Conservation (phyloP, 2,888 invertebrate genomes). For the Cosmopolites sordidus region DNA sequence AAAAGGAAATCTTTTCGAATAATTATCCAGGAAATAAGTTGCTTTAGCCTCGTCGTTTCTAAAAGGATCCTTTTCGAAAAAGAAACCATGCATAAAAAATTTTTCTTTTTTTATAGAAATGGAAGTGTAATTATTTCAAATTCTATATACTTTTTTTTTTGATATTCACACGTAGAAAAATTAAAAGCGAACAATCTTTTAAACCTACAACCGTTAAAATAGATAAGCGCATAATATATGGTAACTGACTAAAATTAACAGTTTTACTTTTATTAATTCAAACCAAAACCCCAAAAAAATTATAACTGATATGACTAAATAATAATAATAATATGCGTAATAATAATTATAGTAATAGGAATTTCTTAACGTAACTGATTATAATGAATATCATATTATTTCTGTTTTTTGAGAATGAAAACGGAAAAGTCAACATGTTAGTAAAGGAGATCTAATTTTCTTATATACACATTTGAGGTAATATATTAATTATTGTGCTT, state of each 20-base stretch:
- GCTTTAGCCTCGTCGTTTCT: too few relatives aligned
- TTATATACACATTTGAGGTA: constrained; percentile 29
- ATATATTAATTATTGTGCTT: constrained; percentile 33
- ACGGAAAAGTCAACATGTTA: too few relatives aligned
- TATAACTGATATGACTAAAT: constrained; percentile 30
- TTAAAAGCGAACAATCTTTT: background rate
- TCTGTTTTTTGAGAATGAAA: background rate
- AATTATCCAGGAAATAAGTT: too few relatives aligned
- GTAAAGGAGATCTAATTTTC: constrained; percentile 23
- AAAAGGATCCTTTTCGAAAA: too few relatives aligned
- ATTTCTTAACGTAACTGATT: background rate
- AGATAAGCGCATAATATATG: constrained; percentile 38
- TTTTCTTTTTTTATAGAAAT: background rate
- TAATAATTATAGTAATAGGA: constrained; percentile 23
- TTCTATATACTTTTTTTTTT: background rate
- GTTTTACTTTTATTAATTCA: constrained; percentile 12
- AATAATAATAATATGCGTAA: constrained; percentile 34
- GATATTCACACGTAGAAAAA: background rate
- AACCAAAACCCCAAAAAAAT: constrained; percentile 18
- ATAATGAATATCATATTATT: background rate
- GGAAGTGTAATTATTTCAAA: background rate
- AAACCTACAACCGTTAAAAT: constrained; percentile 30
- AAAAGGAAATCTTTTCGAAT: constrained; percentile 1
- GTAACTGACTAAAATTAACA: constrained; percentile 38
- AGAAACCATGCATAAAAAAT: background rate